Evolutionary conservation across 2,113 vertebrate genomes (phyloP), one percentile per base, ranked within the genome.

Genomic region (Amia ocellicauda): DNA sequence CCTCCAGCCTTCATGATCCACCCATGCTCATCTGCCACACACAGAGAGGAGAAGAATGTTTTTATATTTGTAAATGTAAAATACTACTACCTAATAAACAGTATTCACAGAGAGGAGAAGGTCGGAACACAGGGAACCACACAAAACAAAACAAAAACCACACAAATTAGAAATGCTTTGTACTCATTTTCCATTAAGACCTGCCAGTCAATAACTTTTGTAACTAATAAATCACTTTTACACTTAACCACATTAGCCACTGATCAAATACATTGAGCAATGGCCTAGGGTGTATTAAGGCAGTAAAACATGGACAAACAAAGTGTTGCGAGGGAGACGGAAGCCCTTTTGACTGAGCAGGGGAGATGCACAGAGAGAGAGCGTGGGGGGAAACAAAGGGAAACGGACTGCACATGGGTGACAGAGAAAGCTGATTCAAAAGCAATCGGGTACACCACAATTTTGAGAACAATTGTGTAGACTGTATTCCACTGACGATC

Each of bases 1-100:
- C 8, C 26, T 19, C 29, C 36, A n/a, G 22, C 23, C 53, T 11
- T 45, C 54, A 56, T 49, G 63, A 40, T 45, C 53, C 63, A n/a
- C 22, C 19, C 17, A 10, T 19, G 23, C 24, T 57, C 23, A 57
- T 24, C 53, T 64, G 42, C 63, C 23, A 29, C 5, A 49, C 47
- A 19, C 1, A 29, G 3, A 27, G 23, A 60, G 42, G 36, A 11
- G 40, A 2, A 63, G 26, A 42, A n/a, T n/a, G n/a, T n/a, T n/a
- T n/a, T n/a, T n/a, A n/a, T n/a, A n/a, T n/a, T n/a, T n/a, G n/a
- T n/a, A n/a, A n/a, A n/a, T n/a, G n/a, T n/a, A n/a, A n/a, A n/a
- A n/a, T n/a, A n/a, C n/a, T n/a, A n/a, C n/a, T n/a, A n/a, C n/a
- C n/a, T n/a, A n/a, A n/a, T n/a, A n/a, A n/a, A n/a, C n/a, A n/a